Percentiles rank a stretch among this genome's conserved stretches.
phyloP scores from a whole-genome alignment of 2,113 vertebrate species.

The Morone saxatilis region DNA sequence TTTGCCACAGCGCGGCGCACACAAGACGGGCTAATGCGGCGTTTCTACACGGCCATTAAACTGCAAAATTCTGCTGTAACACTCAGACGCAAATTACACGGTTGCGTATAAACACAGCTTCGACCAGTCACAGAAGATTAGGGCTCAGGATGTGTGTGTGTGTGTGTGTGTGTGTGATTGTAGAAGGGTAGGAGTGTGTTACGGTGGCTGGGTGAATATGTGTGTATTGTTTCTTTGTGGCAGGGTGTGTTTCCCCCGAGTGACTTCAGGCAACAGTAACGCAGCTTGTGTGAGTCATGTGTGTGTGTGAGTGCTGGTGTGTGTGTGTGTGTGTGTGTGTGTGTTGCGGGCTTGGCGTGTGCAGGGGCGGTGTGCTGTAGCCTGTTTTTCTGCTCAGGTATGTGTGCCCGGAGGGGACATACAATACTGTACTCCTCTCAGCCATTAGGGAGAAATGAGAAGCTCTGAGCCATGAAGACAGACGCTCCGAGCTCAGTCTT shows the following conservation, averaged over 20 bases:
- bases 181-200: constrained; percentile 17
- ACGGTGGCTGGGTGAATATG: constrained; percentile 30
- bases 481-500: constrained; percentile 34
- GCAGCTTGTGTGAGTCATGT: constrained; percentile 63
- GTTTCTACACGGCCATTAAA: constrained; percentile 25
- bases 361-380: constrained; percentile 80
- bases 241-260: constrained; percentile 74
- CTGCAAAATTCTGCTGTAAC: constrained; percentile 36
- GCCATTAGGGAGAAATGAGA: constrained; percentile 60
- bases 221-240: constrained; percentile 68
- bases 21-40: neutral
- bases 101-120: constrained; percentile 56
- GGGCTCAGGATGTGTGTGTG: constrained; percentile 45
- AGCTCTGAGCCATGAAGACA: constrained; percentile 45
- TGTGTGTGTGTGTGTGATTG: constrained; percentile 63
- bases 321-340: constrained; percentile 59
- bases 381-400: constrained; percentile 85
- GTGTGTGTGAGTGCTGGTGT: constrained; percentile 33
- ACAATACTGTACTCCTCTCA: constrained; percentile 70
- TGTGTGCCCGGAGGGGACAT: constrained; percentile 82
- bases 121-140: constrained; percentile 70
- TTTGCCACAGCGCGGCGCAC: constrained; percentile 3
- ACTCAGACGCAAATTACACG: constrained; percentile 66
- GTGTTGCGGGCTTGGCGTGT: constrained; percentile 77
- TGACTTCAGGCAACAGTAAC: constrained; percentile 82